phyloP scores from a whole-genome alignment of 2,113 vertebrate species.

The Rhinogobius similis region DNA sequence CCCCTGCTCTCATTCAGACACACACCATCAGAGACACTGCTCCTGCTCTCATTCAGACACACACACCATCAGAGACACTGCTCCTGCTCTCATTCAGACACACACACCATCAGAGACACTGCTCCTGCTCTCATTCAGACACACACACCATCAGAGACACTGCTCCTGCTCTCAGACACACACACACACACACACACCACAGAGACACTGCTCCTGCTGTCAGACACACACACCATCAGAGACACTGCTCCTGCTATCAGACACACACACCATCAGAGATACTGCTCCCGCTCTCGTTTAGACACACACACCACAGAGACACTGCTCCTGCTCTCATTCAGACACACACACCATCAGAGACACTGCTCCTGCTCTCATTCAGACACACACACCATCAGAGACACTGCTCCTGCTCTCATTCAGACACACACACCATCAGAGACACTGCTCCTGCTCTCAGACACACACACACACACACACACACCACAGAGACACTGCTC shows the following conservation, averaged over 20 bases:
- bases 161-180: background rate
- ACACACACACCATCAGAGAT: background rate
- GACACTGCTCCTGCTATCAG: background rate
- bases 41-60: conserved; percentile 69
- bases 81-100: background rate
- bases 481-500: no score
- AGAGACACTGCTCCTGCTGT: no score
- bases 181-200: conserved; percentile 14
- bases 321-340: conserved; percentile 78
- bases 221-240: background rate
- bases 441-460: background rate
- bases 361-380: background rate
- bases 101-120: no score
- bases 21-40: no score
- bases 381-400: no score
- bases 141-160: background rate
- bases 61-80: background rate
- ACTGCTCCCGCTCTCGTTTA: background rate
- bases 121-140: conserved; percentile 75
- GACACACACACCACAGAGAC: no score
- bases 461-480: conserved; percentile 9
- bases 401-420: conserved; percentile 81
- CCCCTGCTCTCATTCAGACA: no score
- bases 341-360: background rate
- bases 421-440: background rate